These are phyloP conservation scores for Ormyrus labotus DNA, from an alignment of 2,888 invertebrate genomes.

Conservation along the genomic window DNA sequence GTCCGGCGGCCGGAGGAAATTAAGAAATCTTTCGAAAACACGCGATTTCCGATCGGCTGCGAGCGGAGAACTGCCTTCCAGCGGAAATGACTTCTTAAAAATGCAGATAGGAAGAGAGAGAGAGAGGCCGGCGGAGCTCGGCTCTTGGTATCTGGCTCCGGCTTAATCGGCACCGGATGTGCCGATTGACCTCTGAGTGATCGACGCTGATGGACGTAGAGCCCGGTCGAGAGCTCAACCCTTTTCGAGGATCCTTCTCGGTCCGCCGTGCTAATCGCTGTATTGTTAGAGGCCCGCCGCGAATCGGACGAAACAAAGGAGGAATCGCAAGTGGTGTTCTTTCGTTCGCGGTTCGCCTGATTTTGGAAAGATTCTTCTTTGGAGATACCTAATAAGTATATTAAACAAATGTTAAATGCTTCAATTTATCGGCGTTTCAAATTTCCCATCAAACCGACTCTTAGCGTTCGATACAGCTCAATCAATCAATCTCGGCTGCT, in stretches of 20 bases:
- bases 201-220: constrained; percentile 38
- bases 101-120: constrained; percentile 48
- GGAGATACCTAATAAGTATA: too few relatives aligned
- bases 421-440: too few relatives aligned
- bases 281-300: too few relatives aligned
- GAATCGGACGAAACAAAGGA: too few relatives aligned
- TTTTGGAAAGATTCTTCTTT: too few relatives aligned
- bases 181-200: constrained; percentile 69
- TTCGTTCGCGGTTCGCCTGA: too few relatives aligned
- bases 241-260: constrained; percentile 39
- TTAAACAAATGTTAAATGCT: too few relatives aligned
- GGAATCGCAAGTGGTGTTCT: too few relatives aligned
- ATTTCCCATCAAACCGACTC: too few relatives aligned
- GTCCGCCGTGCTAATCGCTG: too few relatives aligned
- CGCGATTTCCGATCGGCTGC: constrained; percentile 38
- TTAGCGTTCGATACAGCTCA: too few relatives aligned
- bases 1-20: constrained; percentile 23
- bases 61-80: not conserved
- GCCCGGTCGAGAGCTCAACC: constrained; percentile 16
- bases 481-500: too few relatives aligned
- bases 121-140: constrained; percentile 32
- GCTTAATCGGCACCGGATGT: constrained; percentile 72
- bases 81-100: constrained; percentile 54
- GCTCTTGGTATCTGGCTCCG: constrained; percentile 32
- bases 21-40: constrained; percentile 42